phyloP scores from a whole-genome alignment of 2,888 invertebrate species.

The Dicycla oo region DNA sequence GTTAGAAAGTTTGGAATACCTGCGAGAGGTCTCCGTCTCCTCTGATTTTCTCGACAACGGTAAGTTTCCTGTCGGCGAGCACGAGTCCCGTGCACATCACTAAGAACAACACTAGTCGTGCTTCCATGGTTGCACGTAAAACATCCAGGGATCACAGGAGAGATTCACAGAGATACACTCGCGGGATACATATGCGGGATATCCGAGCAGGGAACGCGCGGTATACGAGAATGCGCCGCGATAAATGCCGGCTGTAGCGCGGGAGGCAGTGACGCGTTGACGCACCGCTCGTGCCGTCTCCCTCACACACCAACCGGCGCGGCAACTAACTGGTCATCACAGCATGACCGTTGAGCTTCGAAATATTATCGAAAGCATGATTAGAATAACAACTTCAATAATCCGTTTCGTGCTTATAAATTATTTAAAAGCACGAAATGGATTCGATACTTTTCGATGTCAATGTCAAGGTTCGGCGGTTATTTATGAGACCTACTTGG shows the following conservation, averaged over 20 bases:
- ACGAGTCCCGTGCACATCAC: conserved; percentile 80
- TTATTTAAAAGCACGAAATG: conserved; percentile 41
- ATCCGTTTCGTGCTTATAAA: too few species aligned
- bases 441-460: conserved; percentile 28
- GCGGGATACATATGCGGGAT: conserved; percentile 77
- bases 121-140: conserved; percentile 79
- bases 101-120: conserved; percentile 82
- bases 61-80: conserved; percentile 83
- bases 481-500: conserved; percentile 33
- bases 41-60: conserved; percentile 91
- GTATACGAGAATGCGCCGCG: conserved; percentile 76
- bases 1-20: conserved; percentile 88
- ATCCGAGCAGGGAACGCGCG: conserved; percentile 72
- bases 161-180: conserved; percentile 80
- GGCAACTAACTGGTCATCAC: conserved; percentile 78
- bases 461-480: conserved; percentile 54
- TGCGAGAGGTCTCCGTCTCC: conserved; percentile 92
- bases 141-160: conserved; percentile 77
- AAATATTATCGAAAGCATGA: conserved; percentile 70
- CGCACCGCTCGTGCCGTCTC: conserved; percentile 76
- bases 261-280: conserved; percentile 78
- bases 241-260: conserved; percentile 82
- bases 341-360: conserved; percentile 78
- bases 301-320: conserved; percentile 75
- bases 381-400: conserved; percentile 52